Conservation (phyloP, 2,797 vertebrate genomes). For the Tinamus major region DNA sequence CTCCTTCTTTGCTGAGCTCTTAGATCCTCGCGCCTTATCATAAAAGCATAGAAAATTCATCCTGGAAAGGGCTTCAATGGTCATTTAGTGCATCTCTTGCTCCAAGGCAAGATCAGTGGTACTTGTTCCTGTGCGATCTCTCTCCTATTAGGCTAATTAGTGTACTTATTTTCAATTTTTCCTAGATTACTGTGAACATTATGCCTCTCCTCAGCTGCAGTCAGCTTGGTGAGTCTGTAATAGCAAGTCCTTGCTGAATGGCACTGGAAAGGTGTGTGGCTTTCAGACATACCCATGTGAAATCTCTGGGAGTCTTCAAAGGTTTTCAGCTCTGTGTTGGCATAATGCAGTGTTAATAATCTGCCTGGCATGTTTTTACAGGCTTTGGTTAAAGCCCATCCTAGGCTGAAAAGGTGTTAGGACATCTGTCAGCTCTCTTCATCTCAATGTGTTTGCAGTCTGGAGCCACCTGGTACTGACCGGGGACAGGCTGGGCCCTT, state of each 20-base stretch:
- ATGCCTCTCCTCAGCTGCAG: background rate
- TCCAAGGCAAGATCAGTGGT: background rate
- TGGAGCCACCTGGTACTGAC: background rate
- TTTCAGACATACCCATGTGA: background rate
- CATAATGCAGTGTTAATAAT: background rate
- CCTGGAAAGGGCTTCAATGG: conserved; percentile 16
- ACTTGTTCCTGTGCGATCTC: background rate
- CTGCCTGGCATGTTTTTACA: background rate
- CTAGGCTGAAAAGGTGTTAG: background rate
- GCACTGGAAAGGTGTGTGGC: background rate
- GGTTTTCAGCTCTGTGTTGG: background rate
- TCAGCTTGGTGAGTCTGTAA: background rate
- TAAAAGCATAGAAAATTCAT: conserved; percentile 7
- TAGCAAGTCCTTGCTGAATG: background rate
- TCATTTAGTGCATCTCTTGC: conserved; percentile 17
- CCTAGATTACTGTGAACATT: background rate
- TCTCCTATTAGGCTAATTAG: background rate
- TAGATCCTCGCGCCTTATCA: conserved; percentile 18
- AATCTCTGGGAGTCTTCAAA: background rate
- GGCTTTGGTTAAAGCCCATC: background rate
- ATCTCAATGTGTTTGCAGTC: background rate
- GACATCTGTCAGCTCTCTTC: background rate
- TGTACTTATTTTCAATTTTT: background rate
- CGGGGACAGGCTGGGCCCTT: background rate
- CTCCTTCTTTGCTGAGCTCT: conserved; percentile 47